Percentiles rank a stretch among this genome's conserved stretches.
Evolutionary conservation across 1,140 invertebrate genomes (phyloP).

Genomic region (Trichogramma pretiosum): DNA sequence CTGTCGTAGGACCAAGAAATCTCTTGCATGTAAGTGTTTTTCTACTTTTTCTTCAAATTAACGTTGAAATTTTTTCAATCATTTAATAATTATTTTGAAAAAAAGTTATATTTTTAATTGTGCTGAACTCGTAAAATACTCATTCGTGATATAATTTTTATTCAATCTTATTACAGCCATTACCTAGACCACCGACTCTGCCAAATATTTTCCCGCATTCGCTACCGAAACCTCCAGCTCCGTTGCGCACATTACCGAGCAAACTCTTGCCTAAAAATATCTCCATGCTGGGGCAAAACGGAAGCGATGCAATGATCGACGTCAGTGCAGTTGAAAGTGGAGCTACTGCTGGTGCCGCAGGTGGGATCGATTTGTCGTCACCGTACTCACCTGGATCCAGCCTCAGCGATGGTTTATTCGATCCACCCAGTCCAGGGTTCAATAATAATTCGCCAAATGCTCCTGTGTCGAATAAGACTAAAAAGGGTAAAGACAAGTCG

Average conservation of each 20-base stretch:
- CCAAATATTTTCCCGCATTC: conserved; percentile 38
- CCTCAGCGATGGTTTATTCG: conserved; percentile 77
- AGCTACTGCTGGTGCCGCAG: too few relatives aligned
- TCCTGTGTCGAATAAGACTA: conserved; percentile 28
- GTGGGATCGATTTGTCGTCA: conserved; percentile 68
- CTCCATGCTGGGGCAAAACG: conserved; percentile 37
- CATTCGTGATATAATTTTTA: too few relatives aligned
- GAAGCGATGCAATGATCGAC: conserved; percentile 36
- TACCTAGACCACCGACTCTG: conserved; percentile 35
- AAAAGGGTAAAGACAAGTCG: conserved; percentile 37
- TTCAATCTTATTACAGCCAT: too few relatives aligned
- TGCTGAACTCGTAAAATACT: too few relatives aligned
- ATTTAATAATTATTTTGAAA: too few relatives aligned
- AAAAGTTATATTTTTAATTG: too few relatives aligned
- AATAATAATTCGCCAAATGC: conserved; percentile 35
- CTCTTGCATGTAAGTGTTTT: too few relatives aligned
- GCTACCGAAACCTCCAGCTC: conserved; percentile 17
- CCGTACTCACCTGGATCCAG: conserved; percentile 78
- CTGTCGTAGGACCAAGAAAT: conserved; percentile 31
- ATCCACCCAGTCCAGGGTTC: conserved; percentile 56
- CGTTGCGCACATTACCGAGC: conserved; percentile 18
- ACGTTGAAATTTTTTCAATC: too few relatives aligned
- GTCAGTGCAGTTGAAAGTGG: conserved; percentile 31
- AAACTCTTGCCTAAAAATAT: conserved; percentile 29
- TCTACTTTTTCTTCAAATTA: too few relatives aligned